These are phyloP conservation scores for Stenodera caucasica DNA, from an alignment of 2,888 invertebrate genomes.

Conservation along the genomic window DNA sequence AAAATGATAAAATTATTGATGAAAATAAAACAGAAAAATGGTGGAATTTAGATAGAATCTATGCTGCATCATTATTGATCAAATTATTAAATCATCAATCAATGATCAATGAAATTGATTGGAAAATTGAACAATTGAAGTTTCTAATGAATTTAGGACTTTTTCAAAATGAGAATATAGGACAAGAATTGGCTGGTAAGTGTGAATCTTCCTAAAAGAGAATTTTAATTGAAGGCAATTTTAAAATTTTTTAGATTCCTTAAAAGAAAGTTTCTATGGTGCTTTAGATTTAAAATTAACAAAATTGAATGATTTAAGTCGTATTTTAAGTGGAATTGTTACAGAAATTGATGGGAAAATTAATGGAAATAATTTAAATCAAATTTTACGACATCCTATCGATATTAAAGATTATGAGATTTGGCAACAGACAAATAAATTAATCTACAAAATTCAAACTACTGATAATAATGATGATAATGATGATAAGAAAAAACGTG, in stretches of 20 bases:
- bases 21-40: conserved; percentile 57
- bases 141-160: conserved; percentile 67
- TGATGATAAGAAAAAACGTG: conserved; percentile 58
- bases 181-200: conserved; percentile 65
- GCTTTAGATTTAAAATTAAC: conserved; percentile 70
- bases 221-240: too few relatives aligned
- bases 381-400: conserved; percentile 62
- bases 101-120: conserved; percentile 61
- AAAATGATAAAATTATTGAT: conserved; percentile 59
- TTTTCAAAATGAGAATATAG: conserved; percentile 59
- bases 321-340: conserved; percentile 62
- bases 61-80: conserved; percentile 64
- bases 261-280: conserved; percentile 70
- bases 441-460: conserved; percentile 54
- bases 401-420: conserved; percentile 61
- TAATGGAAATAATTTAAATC: conserved; percentile 55
- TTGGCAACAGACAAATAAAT: conserved; percentile 63
- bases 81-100: conserved; percentile 54
- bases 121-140: conserved; percentile 67
- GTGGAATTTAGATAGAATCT: conserved; percentile 70
- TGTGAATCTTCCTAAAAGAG: too few relatives aligned
- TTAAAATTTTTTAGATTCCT: conserved; percentile 57
- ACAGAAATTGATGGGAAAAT: conserved; percentile 62
- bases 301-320: conserved; percentile 65
- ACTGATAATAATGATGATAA: too few relatives aligned